Evolutionary conservation across 2,113 vertebrate species (phyloP).

Genomic region (Oncorhynchus masou): DNA sequence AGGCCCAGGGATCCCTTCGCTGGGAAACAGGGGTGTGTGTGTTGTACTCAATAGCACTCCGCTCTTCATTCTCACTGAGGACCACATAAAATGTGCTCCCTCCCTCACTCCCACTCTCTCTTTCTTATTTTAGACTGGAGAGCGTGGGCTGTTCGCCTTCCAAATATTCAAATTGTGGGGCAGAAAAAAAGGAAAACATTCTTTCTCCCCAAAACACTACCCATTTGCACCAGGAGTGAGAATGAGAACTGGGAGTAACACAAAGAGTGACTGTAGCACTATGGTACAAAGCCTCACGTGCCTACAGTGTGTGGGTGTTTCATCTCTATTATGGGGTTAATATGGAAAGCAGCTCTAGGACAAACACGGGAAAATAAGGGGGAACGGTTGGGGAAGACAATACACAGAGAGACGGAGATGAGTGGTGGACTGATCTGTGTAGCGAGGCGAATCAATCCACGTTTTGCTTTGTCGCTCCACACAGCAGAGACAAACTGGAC

Average conservation of each 20-base stretch:
- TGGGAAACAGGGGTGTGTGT: background rate
- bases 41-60: constrained; percentile 16
- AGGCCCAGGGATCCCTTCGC: too few relatives aligned
- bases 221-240: background rate
- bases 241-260: too few relatives aligned
- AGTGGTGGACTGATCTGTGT: constrained; percentile 41
- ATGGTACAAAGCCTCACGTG: too few relatives aligned
- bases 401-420: constrained; percentile 11
- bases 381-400: constrained; percentile 4
- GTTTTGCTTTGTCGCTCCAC: constrained; percentile 50
- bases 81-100: too few relatives aligned
- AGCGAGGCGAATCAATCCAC: constrained; percentile 7
- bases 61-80: background rate
- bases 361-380: background rate
- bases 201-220: background rate
- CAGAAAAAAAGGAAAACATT: background rate
- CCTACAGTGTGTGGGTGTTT: background rate
- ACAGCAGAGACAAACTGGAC: constrained; percentile 31
- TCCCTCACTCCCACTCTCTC: background rate
- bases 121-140: too few relatives aligned
- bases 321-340: too few relatives aligned
- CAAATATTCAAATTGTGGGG: background rate
- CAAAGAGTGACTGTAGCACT: too few relatives aligned
- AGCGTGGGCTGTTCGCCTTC: background rate
- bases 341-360: too few relatives aligned